These are phyloP conservation scores for Panzeria rudis DNA, from an alignment of 2,888 invertebrate species.

Conservation along the genomic window DNA sequence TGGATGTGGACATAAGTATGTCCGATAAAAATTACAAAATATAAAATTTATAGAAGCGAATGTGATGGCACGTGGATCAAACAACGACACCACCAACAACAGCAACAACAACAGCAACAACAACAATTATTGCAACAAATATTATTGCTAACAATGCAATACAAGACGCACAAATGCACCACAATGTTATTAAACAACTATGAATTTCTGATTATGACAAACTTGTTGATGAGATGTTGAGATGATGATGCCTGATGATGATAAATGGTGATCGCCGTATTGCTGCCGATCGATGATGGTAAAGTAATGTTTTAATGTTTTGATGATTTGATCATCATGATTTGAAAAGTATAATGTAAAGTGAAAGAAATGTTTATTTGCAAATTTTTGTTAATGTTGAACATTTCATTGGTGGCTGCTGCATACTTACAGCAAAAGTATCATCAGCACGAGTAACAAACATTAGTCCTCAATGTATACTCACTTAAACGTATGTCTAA, in stretches of 20 bases:
- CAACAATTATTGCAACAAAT: slow-evolving; percentile 45
- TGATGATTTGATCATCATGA: slow-evolving; percentile 43
- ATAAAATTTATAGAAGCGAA: slow-evolving; percentile 65
- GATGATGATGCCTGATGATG: slow-evolving; percentile 5
- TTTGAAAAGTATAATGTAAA: slow-evolving; percentile 27
- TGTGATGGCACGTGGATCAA: slow-evolving; percentile 71
- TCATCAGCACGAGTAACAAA: slow-evolving; percentile 20
- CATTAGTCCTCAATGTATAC: slow-evolving; percentile 12
- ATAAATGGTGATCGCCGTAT: neutral
- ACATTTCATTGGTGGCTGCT: neutral
- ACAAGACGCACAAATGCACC: slow-evolving; percentile 17
- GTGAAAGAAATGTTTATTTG: slow-evolving; percentile 61
- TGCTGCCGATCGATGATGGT: neutral
- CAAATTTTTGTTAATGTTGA: slow-evolving; percentile 29
- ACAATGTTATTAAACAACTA: slow-evolving; percentile 45
- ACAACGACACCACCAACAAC: slow-evolving; percentile 45
- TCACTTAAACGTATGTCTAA: slow-evolving; percentile 4
- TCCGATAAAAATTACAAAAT: slow-evolving; percentile 61
- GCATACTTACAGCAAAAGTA: neutral
- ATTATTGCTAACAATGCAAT: slow-evolving; percentile 35
- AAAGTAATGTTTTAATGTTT: slow-evolving; percentile 40
- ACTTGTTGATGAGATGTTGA: slow-evolving; percentile 18
- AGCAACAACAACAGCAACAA: neutral
- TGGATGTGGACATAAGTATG: slow-evolving; percentile 57
- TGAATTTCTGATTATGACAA: slow-evolving; percentile 67